Conservation (phyloP, 2,888 invertebrate species). For the Theretra japonica region DNA sequence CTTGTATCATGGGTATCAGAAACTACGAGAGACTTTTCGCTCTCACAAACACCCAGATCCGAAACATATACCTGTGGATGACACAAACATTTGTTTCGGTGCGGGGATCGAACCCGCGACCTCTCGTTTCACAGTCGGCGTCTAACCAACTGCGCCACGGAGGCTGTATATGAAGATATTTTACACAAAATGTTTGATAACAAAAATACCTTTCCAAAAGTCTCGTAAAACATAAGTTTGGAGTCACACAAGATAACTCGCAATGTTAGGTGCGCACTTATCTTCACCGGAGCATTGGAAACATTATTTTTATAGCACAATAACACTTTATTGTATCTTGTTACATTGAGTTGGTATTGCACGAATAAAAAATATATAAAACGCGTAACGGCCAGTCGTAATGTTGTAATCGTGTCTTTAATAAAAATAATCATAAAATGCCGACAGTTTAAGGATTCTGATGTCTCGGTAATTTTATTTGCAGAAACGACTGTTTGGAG, state of each 20-base stretch:
- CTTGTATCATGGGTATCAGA: too few relatives aligned
- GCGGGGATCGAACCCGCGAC: too few relatives aligned
- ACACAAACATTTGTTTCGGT: too few relatives aligned
- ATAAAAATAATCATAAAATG: slow-evolving; percentile 29
- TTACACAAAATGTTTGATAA: neutral
- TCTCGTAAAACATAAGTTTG: neutral
- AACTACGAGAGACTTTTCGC: too few relatives aligned
- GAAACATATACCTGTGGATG: too few relatives aligned
- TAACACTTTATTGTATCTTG: slow-evolving; percentile 26
- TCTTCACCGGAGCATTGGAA: slow-evolving; percentile 19
- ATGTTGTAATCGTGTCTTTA: slow-evolving; percentile 34
- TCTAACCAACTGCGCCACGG: too few relatives aligned
- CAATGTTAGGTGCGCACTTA: slow-evolving; percentile 23
- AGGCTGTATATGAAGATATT: too few relatives aligned
- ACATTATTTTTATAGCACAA: slow-evolving; percentile 29
- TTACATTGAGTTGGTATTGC: slow-evolving; percentile 22
- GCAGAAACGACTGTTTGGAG: neutral
- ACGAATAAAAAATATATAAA: slow-evolving; percentile 33
- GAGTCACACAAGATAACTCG: neutral
- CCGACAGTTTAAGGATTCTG: slow-evolving; percentile 16
- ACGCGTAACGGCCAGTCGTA: slow-evolving; percentile 33
- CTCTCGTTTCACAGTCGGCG: too few relatives aligned
- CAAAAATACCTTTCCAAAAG: neutral
- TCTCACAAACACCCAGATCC: too few relatives aligned
- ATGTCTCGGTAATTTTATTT: slow-evolving; percentile 17